Percentiles rank a stretch among this genome's conserved stretches.
Conservation (phyloP, 2,797 vertebrate genomes). For the Danio albolineatus region DNA sequence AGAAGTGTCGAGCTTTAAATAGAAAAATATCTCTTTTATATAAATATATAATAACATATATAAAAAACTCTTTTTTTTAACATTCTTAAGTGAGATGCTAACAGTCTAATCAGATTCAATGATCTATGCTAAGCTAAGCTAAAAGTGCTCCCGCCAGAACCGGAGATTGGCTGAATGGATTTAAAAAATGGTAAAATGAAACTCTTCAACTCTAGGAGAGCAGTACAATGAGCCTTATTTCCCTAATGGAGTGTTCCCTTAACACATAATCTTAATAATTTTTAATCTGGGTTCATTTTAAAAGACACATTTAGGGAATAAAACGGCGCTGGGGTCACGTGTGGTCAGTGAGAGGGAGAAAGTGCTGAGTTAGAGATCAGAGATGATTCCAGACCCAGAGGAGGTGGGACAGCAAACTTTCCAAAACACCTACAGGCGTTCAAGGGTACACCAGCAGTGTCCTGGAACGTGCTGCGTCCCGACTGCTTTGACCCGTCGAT, state of each 20-base stretch:
- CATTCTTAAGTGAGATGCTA: no score
- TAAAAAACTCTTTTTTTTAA: no score
- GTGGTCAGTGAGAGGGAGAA: slow-evolving; percentile 30
- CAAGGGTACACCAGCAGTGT: slow-evolving; percentile 66
- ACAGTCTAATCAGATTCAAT: no score
- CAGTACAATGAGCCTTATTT: no score
- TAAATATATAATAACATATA: no score
- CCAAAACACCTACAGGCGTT: slow-evolving; percentile 63
- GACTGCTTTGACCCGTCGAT: slow-evolving; percentile 39
- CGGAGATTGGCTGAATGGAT: no score
- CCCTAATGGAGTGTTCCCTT: neutral
- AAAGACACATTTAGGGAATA: neutral
- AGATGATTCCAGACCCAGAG: slow-evolving; percentile 45
- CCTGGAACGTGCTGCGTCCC: slow-evolving; percentile 50
- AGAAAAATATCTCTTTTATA: no score
- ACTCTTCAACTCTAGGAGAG: no score
- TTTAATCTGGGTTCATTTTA: neutral
- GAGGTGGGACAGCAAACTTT: slow-evolving; percentile 59
- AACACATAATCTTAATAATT: neutral
- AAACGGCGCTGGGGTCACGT: slow-evolving; percentile 6
- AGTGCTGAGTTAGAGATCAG: slow-evolving; percentile 3
- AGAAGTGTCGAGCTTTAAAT: no score
- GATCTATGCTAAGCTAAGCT: no score
- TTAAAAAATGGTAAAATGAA: no score
- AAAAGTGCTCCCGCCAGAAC: no score